Conservation (phyloP, 1,140 invertebrate species). For the Heliothis subflexa region DNA sequence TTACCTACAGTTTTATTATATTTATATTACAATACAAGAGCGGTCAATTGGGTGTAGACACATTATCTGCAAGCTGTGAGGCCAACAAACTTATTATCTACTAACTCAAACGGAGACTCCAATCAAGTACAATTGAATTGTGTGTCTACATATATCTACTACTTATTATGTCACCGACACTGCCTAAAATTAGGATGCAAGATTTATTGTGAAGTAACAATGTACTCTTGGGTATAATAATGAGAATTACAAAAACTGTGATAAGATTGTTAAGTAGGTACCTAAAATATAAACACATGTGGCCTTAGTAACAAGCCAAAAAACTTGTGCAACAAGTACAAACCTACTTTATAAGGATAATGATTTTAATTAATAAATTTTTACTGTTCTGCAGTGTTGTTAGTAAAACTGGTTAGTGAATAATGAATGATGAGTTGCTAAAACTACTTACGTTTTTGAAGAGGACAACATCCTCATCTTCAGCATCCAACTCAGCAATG, state of each 20-base stretch:
- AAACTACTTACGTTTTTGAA: conserved; percentile 93
- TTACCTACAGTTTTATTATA: neutral
- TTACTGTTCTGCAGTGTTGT: too few relatives aligned
- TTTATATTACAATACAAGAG: neutral
- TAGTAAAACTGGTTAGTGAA: neutral
- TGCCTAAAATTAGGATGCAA: neutral
- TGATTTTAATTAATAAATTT: neutral
- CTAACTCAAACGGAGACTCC: conserved; percentile 13
- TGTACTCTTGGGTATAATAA: neutral
- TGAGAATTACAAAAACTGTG: neutral
- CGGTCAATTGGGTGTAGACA: neutral
- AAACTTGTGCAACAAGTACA: neutral
- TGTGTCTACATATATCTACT: neutral
- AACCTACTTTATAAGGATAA: neutral
- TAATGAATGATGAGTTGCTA: neutral
- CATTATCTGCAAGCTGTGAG: conserved; percentile 20
- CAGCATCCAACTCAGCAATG: conserved; percentile 91
- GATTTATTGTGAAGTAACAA: neutral
- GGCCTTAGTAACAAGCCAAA: neutral
- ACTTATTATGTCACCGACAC: neutral
- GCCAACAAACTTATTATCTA: conserved; percentile 41
- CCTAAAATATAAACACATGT: neutral
- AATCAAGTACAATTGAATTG: conserved; percentile 15
- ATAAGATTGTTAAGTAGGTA: neutral
- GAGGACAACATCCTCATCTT: conserved; percentile 92